A percentile compares a stretch with the other conserved stretches of the same genome.
Conservation (phyloP, 2,888 invertebrate species). For the Parnassius glacialis region DNA sequence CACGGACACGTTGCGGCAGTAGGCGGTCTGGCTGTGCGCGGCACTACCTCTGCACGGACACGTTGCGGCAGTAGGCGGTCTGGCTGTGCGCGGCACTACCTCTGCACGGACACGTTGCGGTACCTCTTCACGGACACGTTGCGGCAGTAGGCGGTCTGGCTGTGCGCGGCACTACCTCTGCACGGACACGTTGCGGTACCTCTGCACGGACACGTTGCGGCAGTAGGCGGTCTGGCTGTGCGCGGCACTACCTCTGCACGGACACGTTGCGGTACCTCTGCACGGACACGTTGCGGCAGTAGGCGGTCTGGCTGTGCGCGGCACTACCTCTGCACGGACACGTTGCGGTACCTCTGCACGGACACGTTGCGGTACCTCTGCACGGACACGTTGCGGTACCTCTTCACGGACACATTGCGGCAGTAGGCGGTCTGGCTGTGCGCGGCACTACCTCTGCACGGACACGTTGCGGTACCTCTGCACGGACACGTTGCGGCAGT, state of each 20-base stretch:
- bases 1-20: constrained; percentile 1
- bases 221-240: no score
- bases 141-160: no score
- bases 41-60: neutral
- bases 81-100: no score
- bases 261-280: neutral
- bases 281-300: neutral
- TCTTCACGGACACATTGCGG: constrained; percentile 1
- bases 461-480: neutral
- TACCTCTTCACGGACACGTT: neutral
- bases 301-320: no score
- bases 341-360: constrained; percentile 1
- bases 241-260: constrained; percentile 4
- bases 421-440: no score
- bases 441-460: no score
- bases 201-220: neutral
- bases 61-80: no score
- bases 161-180: no score
- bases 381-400: neutral
- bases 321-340: constrained; percentile 3
- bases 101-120: neutral
- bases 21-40: no score
- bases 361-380: neutral
- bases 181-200: neutral
- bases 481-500: neutral